Percentiles rank a stretch among this genome's conserved stretches.
Evolutionary conservation across 1,140 invertebrate genomes (phyloP).

Genomic region (Scaptomyza hsui): DNA sequence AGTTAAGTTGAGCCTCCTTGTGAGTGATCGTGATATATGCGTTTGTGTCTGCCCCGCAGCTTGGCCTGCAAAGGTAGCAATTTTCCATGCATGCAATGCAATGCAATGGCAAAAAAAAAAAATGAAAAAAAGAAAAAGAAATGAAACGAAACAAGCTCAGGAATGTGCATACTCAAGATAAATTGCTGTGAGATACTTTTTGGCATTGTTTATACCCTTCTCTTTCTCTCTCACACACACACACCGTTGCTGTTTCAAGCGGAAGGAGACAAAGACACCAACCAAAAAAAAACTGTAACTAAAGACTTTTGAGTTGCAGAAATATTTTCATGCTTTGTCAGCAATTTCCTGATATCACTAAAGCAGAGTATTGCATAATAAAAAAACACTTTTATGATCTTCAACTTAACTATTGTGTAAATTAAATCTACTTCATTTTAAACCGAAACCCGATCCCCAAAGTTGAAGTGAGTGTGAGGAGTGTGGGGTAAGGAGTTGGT

Average conservation of each 20-base stretch:
- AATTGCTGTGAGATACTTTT: constrained; percentile 63
- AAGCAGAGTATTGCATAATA: neutral
- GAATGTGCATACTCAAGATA: constrained; percentile 79
- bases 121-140: constrained; percentile 12
- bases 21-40: constrained; percentile 76
- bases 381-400: no score
- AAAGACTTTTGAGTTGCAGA: constrained; percentile 22
- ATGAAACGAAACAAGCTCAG: constrained; percentile 67
- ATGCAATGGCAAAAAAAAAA: constrained; percentile 12
- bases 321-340: constrained; percentile 2
- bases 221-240: neutral
- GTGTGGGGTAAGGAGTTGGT: neutral
- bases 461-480: neutral
- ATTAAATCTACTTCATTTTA: no score
- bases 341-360: neutral
- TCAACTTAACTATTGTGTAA: no score
- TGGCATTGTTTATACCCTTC: constrained; percentile 37
- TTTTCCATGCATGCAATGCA: constrained; percentile 73
- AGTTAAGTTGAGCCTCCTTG: constrained; percentile 31
- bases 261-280: constrained; percentile 39
- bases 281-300: constrained; percentile 20
- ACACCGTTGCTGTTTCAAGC: constrained; percentile 16
- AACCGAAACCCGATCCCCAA: no score
- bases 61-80: constrained; percentile 79
- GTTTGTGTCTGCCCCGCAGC: constrained; percentile 44